phyloP scores from a whole-genome alignment of 2,113 vertebrate genomes.

The Dissostichus mawsoni region DNA sequence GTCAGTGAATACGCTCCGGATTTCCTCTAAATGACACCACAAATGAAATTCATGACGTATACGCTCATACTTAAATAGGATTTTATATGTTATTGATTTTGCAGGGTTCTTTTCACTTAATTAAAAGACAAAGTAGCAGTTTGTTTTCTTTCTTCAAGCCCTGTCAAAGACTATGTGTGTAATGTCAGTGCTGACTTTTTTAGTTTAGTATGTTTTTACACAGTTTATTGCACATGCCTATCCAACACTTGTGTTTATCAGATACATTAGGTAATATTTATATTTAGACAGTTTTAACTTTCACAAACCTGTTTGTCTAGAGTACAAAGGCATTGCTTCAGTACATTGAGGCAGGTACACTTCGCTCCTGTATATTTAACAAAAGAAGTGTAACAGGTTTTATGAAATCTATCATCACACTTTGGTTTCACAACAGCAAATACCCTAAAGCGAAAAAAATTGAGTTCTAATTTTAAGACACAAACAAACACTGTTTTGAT shows the following conservation, averaged over 20 bases:
- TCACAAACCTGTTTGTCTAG: slow-evolving; percentile 11
- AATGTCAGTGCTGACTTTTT: not conserved
- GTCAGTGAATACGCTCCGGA: no score
- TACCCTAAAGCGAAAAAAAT: not conserved
- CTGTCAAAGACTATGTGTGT: not conserved
- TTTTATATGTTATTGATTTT: not conserved
- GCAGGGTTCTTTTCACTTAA: not conserved
- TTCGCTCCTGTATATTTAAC: not conserved
- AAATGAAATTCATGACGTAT: not conserved
- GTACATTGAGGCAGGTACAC: not conserved
- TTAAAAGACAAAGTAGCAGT: slow-evolving; percentile 3
- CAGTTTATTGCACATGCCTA: not conserved
- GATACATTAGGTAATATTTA: not conserved
- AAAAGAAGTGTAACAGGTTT: not conserved
- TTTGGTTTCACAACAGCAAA: not conserved
- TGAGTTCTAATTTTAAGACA: not conserved
- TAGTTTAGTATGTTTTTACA: not conserved
- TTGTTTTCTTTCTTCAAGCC: not conserved
- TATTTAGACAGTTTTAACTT: not conserved
- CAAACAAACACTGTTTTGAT: not conserved
- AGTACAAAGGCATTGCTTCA: not conserved
- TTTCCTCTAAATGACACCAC: not conserved
- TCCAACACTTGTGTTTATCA: not conserved
- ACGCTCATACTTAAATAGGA: not conserved
- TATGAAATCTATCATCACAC: not conserved